Evolutionary conservation across 35 echinoderm and acorn worm genomes (phyloP).

Genomic region (Hemicentrotus pulcherrimus): DNA sequence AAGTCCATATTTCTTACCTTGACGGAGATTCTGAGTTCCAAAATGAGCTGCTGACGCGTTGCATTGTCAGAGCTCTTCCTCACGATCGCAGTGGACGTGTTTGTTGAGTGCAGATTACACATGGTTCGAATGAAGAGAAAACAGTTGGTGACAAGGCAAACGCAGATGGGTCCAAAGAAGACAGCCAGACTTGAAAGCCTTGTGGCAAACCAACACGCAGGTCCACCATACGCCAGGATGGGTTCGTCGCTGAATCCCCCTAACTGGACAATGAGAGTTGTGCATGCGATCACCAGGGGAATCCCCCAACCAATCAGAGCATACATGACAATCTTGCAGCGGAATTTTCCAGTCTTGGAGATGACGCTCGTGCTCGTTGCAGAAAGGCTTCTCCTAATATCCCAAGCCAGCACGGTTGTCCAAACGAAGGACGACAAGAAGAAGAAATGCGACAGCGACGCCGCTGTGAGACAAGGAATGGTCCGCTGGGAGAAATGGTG

Average conservation of each 20-base stretch:
- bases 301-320: not conserved
- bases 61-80: not conserved
- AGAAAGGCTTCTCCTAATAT: not conserved
- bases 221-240: not conserved
- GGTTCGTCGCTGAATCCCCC: not conserved
- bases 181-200: not conserved
- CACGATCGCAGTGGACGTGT: not conserved
- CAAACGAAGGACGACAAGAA: constrained; percentile 21
- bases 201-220: not conserved
- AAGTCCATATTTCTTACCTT: not conserved
- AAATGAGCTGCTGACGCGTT: not conserved
- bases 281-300: not conserved
- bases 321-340: not conserved
- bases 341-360: not conserved
- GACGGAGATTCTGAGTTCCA: not conserved
- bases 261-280: not conserved
- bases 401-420: constrained; percentile 18
- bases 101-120: not conserved
- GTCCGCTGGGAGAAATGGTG: not conserved
- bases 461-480: not conserved
- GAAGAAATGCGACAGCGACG: not conserved
- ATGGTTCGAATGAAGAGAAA: not conserved
- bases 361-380: not conserved
- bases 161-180: constrained; percentile 15
- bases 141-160: not conserved